Evolutionary conservation across 2,888 invertebrate genomes (phyloP), one percentile per base, ranked within the genome.

Genomic region (Hirtodrosophila alboralis): DNA sequence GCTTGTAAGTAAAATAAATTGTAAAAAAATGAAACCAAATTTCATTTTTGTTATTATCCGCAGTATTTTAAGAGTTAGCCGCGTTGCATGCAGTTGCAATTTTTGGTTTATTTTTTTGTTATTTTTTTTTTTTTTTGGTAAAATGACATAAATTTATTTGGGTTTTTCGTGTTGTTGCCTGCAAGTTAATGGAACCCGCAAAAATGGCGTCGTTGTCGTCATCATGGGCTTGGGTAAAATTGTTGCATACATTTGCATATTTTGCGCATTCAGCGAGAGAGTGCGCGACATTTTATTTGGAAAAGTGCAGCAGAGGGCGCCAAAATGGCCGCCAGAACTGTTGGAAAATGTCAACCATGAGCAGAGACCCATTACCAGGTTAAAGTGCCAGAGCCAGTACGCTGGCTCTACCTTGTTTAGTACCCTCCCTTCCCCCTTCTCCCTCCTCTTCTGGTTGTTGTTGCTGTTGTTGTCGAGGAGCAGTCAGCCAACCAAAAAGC

Each of bases 301-400:
- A 62, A 78, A 71, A 60, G 56, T 54, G 58, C 53, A 62, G 34
- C 37, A 28, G 36, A 59, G 58, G 41, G 64, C 63, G 45, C 62
- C 63, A 86, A 83, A 75, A 86, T 70, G 77, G 79, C 72, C 53
- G 62, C 44, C 54, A 38, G 58, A 51, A 47, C 34, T 48, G 67
- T 45, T 61, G 73, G 37, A 78, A 81, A 84, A 71, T 81, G 83
- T 81, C 84, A 81, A 84, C 80, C 79, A 78, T 71, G 72, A 64
- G 84, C 65, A 60, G 47, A 36, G 56, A 5, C 18, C 68, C 69
- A 64, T 69, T 65, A 49, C 57, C 49, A 60, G 52, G 40, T 3
- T 28, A 51, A 54, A 63, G 53, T 53, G 52, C 54, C 38, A 45
- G 16, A 45, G 16, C 49, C 47, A 45, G 38, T 45, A 41, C 21